Evolutionary conservation across 2,888 invertebrate species (phyloP), one percentile per base, ranked within the genome.

Genomic region (Drosophila antonietae): DNA sequence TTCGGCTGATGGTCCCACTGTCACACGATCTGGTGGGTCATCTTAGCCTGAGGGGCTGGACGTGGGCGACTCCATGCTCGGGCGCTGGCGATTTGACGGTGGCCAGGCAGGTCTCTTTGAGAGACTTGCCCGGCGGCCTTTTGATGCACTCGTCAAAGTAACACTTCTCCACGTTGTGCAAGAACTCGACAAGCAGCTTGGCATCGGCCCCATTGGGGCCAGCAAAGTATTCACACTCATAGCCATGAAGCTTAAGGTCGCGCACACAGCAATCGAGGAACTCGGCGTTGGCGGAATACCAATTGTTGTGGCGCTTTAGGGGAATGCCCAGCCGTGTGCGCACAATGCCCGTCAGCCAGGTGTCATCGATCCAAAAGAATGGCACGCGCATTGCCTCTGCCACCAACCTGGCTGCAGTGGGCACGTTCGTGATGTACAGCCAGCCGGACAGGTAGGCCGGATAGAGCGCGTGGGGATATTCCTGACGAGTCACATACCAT

Each of bases 361-460:
- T 95, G 91, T 98, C 98, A 90, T 98, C 98, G 69, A 98, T 97
- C 98, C 98, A 98, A 93, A 98, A 98, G 83, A 95, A 96, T 20
- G 94, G 93, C n/a, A 94, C 93, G 41, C 92, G 90, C 37, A 93
- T 90, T 1, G 95, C 94, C 77, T 94, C 93, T 4, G 93, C 89
- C 28, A 95, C 93, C 57, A 98, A 89, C 23, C 93, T 93, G 20
- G 90, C 89, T 0, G 95, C 96, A 2, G 95, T 94, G 73, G 94
- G 93, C 0, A 95, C 94, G 64, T 95, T 96, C 3, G 96, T 96
- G 2, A 97, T 93, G 80, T 97, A 97, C 82, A 97, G 94, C 97
- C 97, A 97, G 1, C 97, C 97, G 7, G 97, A 97, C 10, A 97
- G 92, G 90, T 96, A 97, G 20, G 95, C 92, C 0, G 97, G 97